Evolutionary conservation across 2,797 vertebrate species (phyloP), one percentile per base, ranked within the genome.

Genomic region (Chromobotia macracanthus): DNA sequence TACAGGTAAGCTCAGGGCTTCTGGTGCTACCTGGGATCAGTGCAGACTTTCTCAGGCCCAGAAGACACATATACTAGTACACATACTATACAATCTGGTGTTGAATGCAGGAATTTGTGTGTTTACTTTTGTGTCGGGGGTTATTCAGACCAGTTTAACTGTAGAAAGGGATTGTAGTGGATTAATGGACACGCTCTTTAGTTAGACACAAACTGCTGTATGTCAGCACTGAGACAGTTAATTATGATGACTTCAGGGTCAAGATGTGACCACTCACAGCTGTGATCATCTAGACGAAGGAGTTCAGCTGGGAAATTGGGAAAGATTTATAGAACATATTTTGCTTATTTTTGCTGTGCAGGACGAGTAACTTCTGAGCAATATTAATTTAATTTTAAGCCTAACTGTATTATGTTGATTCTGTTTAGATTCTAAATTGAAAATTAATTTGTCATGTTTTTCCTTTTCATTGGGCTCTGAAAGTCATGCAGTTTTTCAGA

Each of bases 1-100:
- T 86, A 79, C 86, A 64, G 89, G 88, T 83, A 89, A 19, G 79
- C 73, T 66, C 12, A 70, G 90, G 89, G 2, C 56, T 23, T 18
- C 74, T 72, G 44, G 72, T 18, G 50, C 15, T 53, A 18, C 50
- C 16, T 53, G 46, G 16, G 13, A 65, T 2, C 0, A 21, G 0
- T 3, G 3, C 25, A 31, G 15, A 23, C 8, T 61, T 10, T 35
- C 16, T 64, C 53, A 41, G 63, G 51, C 50, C 50, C 2, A 35
- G 21, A 48, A 21, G 15, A 65, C 28, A 31, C 25, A 5, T 2
- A 12, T 64, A 9, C 13, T 53, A 55, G 5, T 23, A 15, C 55
- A 31, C 31, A 31, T 31, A 31, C 31, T 31, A 31, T 31, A 31
- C 31, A 31, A 13, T 35, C n/a, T 58, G 6, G 16, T 44, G 21